Conservation (phyloP, 2,797 vertebrate species). For the Sebastes reedi region DNA sequence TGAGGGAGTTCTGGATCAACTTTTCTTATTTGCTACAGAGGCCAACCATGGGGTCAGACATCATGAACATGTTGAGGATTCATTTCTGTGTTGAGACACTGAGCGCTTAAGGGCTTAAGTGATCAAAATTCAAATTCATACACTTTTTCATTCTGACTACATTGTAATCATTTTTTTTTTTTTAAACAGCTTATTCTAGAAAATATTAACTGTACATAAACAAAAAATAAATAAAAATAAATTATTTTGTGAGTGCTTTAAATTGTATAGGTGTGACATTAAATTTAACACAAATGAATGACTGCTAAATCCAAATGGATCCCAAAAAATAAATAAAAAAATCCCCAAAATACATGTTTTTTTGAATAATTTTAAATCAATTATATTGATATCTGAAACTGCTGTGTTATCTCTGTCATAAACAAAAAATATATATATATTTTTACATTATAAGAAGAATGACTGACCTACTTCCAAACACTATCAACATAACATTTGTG, state of each 20-base stretch:
- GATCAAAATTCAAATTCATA: not conserved
- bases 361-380: not conserved
- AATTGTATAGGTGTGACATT: not conserved
- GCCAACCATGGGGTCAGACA: not conserved
- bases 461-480: not conserved
- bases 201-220: not conserved
- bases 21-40: not conserved
- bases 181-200: not conserved
- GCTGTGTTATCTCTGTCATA: not conserved
- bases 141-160: not conserved
- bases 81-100: not conserved
- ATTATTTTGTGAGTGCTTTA: not conserved
- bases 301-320: not conserved
- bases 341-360: no score
- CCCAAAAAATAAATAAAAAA: no score
- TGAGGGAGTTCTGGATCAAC: conserved; percentile 4
- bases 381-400: not conserved
- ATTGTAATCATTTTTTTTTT: not conserved
- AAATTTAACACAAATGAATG: not conserved
- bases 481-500: not conserved
- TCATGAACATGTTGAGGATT: not conserved
- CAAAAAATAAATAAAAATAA: fast-evolving
- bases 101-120: not conserved
- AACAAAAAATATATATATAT: not conserved
- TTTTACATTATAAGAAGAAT: not conserved